Percentiles rank a stretch among this genome's conserved stretches.
Conservation (phyloP, 2,888 invertebrate species). For the Caenorhabditis angaria region DNA sequence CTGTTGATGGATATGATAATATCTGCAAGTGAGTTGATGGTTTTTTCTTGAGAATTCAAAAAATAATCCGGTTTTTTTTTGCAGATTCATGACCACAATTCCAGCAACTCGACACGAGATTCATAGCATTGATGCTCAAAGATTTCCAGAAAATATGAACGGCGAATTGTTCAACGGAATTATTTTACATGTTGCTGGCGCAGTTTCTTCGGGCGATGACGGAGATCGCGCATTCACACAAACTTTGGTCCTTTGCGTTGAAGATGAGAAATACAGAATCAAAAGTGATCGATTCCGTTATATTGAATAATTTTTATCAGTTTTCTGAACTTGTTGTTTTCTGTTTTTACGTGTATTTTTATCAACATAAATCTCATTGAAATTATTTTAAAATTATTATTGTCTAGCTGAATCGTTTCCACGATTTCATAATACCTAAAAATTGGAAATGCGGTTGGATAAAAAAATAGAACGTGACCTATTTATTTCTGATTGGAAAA, state of each 20-base stretch:
- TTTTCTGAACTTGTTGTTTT: background rate
- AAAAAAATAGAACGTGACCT: too few relatives aligned
- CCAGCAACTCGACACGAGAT: conserved; percentile 84
- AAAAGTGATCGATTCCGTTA: conserved; percentile 59
- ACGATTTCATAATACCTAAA: background rate
- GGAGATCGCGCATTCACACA: conserved; percentile 43
- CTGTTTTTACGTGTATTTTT: conserved; percentile 5
- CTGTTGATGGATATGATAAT: conserved; percentile 82
- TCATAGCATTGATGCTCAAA: conserved; percentile 85
- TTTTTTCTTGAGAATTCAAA: background rate
- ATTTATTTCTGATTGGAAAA: conserved; percentile 9
- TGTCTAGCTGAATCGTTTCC: background rate
- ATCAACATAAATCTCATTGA: background rate
- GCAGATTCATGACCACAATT: conserved; percentile 82
- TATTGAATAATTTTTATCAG: conserved; percentile 43
- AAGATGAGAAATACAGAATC: conserved; percentile 54
- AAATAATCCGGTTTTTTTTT: conserved; percentile 3
- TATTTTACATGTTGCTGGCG: conserved; percentile 32
- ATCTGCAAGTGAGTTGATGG: conserved; percentile 78
- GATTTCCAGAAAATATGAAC: conserved; percentile 35
- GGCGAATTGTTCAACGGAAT: conserved; percentile 26
- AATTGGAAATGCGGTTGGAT: too few relatives aligned
- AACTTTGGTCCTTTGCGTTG: conserved; percentile 43
- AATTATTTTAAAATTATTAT: background rate
- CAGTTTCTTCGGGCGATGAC: conserved; percentile 32